Evolutionary conservation across 2,888 invertebrate species (phyloP), one percentile per base, ranked within the genome.

Genomic region (Bombylius major): DNA sequence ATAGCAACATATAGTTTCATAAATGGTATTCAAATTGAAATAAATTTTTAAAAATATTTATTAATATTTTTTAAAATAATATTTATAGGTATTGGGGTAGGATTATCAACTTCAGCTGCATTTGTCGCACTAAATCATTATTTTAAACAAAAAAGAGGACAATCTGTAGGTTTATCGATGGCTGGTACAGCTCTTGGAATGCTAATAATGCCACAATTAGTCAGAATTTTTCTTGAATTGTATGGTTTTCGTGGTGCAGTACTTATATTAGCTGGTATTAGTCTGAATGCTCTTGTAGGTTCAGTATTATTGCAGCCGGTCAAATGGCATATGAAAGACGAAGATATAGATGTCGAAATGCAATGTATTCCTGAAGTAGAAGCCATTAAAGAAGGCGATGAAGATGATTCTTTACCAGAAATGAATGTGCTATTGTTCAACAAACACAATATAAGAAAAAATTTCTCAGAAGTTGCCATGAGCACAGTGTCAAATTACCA

Each of bases 41-140:
- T 45, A 14, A 14, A 7, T 45, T 45, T 39, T 11, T 39, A 39
- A 11, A 39, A 39, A 39, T 39, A 39, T 23, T 23, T 23, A 23
- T 23, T 23, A 23, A 23, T 23, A 23, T 23, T 23, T 23, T 23
- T 23, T 23, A n/a, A n/a, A n/a, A n/a, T 11, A 11, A 42, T 11
- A 42, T 11, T 77, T 39, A 45, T 70, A 86, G 86, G 86, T 64
- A 80, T 88, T 63, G 88, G 89, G 36, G 85, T 86, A 55, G 88
- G 88, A 11, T 76, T 89, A 42, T 84, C 87, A 1, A 83, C 85
- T 14, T 82, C 88, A 13, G 83, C 87, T 13, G 84, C 87, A 0
- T 87, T 89, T 70, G 87, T 89, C 11, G 85, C 88, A 0, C 73
- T 88, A 4, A 88, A 87, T 71, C 83, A 86, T 66, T 88, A 84